Evolutionary conservation across 2,888 invertebrate species (phyloP), one percentile per base, ranked within the genome.

Genomic region (Stenchaetothrips biformis): DNA sequence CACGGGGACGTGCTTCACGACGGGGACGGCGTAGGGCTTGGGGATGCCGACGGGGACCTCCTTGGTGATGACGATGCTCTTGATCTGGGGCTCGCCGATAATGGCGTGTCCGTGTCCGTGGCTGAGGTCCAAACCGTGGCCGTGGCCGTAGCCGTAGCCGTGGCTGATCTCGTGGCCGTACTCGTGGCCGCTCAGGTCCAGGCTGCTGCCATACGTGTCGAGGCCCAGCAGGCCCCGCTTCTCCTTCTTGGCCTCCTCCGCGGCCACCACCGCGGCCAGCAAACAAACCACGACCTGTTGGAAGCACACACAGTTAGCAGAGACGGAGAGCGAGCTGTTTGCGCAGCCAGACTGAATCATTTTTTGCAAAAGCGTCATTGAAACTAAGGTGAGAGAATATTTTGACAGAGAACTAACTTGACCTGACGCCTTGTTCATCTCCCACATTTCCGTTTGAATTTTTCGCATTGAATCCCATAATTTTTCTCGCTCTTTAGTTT

Each of bases 1-100:
- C 48, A 94, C 92, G 84, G 84, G 84, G 86, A 91, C 90, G 74
- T 91, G 94, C 11, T 85, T 84, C 82, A 83, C 84, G 78, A 84
- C 84, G 78, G 85, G 84, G 1, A 85, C 84, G 81, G 92, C 91
- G 6, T 85, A 84, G 48, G 85, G 85, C 79, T 84, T 84, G 13
- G 86, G 86, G 74, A 92, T 92, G 21, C 93, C 92, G 0, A 95
- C 91, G 0, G 93, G 92, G 83, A 93, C 91, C 0, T 92, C 93
- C 0, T 95, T 90, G 81, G 92, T 92, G 79, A 94, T 90, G 81
- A 92, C 91, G 16, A 95, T 91, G 27, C 91, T 89, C 47, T 95
- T 92, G 82, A 94, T 93, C 85, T 92, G 94, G 80, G 92, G 88
- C 67, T 74, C 67, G 67, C 67, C 67, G 25, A 74, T 74, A 25